Base-by-base conservation (phyloP, 2,888 invertebrate species). In the Diarsia brunnea region DNA sequence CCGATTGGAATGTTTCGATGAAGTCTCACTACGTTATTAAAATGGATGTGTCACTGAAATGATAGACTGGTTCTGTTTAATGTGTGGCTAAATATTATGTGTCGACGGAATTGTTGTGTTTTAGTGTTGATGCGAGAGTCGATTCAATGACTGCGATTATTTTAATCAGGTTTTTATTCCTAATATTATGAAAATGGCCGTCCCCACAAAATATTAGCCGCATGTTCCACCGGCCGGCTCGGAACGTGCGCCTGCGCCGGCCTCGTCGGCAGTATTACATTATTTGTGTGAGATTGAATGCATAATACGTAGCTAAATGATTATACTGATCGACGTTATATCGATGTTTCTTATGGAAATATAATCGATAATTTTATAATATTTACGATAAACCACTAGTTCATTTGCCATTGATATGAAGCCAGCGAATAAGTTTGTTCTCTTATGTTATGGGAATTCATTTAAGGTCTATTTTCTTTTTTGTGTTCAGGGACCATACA, bases 221-320 rank as follows among this genome's bases (percentile, higher is more conserved):
- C 90, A 88, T 79, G 87, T 88, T 88, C 82, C 90, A 89, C 87
- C 85, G 86, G 86, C 90, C 88, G 89, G 87, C 84, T 63, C 63
- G 83, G 75, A 12, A 84, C 58, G 80, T 68, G n/a, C 19, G 58
- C 63, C 68, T 38, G 69, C 51, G 74, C 84, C 91, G 93, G 91
- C 90, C 90, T 91, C 90, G 92, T 91, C 91, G 95, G 94, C 95
- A 96, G 96, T 96, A 96, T 96, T 96, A 96, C 91, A 88, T 89
- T 87, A 89, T 90, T 92, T 94, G 93, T 92, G 92, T 90, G 87
- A 89, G 90, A 90, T 92, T 93, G 93, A 92, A 90, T 93, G 94
- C 92, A 92, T 93, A 92, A 92, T 91, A 90, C 75, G 82, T 90
- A 89, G 85, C 75, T 84, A 88, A 79, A 87, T 73, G 66, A 84